Evolutionary conservation across 2,113 vertebrate species (phyloP), one percentile per base, ranked within the genome.

Genomic region (Amazona guildingii): DNA sequence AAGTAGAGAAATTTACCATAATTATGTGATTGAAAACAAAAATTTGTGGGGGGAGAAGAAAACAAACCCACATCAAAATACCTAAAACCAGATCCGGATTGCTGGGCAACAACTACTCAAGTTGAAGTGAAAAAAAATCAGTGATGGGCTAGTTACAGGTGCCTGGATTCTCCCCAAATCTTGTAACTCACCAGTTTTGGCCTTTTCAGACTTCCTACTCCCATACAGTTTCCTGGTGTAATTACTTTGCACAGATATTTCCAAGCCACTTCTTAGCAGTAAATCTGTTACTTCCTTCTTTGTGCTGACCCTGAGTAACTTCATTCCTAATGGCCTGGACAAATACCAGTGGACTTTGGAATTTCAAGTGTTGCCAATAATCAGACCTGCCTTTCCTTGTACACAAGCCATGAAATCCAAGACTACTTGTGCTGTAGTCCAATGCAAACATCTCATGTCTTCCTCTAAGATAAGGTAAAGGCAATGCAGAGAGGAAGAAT

Each of bases 271-370:
- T 79, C 76, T 92, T 70, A n/a, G 70, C 57, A 88, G 20, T 31
- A 69, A 87, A 91, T 81, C 43, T 80, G 63, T 54, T 88, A 46
- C 88, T 77, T 76, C 84, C 84, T 85, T 64, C 81, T 95, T 76
- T 46, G 31, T 85, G 79, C 66, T 85, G 86, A 89, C 81, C 84
- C n/a, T 4, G 44, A 82, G 52, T 85, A 79, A 92, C 81, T 95
- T 76, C 76, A 77, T 69, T 95, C 77, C 67, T 67, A 87, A 94
- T 31, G 57, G 90, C 49, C 46, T 92, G 78, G 81, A 91, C 77
- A 92, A 94, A 95, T 15, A 95, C 62, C 68, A 95, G 68, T 8
- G 83, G 76, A 91, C 57, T 86, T 33, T 7, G 91, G 93, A 94
- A 95, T 79, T 83, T 68, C 66, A 79, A 92, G 74, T 33, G 43